phyloP scores from a whole-genome alignment of 1,140 invertebrate genomes.

The Zaprionus ghesquierei region DNA sequence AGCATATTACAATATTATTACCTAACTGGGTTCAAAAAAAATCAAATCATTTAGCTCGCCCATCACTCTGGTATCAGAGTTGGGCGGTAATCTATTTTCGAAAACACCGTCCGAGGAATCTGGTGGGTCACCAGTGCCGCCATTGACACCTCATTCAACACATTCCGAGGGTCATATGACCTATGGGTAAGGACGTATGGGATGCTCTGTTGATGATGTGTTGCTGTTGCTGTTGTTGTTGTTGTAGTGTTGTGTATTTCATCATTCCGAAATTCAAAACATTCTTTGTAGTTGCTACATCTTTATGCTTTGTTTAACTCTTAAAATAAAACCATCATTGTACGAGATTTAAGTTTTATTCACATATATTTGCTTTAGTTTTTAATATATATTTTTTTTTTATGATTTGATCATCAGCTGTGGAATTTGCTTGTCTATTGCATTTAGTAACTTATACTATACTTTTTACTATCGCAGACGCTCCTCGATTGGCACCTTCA shows the following conservation, averaged over 20 bases:
- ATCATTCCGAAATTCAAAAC: neutral
- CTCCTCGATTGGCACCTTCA: conserved; percentile 82
- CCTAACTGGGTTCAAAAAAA: neutral
- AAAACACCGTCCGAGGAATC: conserved; percentile 94
- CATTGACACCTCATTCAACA: conserved; percentile 83
- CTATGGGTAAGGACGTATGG: conserved; percentile 79
- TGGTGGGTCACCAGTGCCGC: conserved; percentile 84
- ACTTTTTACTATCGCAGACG: conserved; percentile 55
- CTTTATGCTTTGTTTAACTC: neutral
- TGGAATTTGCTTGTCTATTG: neutral
- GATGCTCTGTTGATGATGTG: conserved; percentile 21
- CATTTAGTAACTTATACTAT: neutral
- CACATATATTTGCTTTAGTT: conserved; percentile 6
- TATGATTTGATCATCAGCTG: conserved; percentile 14
- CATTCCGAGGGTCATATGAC: conserved; percentile 82
- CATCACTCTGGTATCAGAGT: conserved; percentile 93
- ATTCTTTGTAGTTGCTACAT: neutral
- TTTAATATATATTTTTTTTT: neutral
- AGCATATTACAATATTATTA: conserved; percentile 5
- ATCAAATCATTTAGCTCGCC: conserved; percentile 86
- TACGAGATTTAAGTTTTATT: neutral
- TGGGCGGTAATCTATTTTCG: conserved; percentile 93
- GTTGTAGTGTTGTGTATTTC: conserved; percentile 13
- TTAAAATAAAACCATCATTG: neutral
- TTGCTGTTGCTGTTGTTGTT: conserved; percentile 39